Percentiles rank a stretch among this genome's conserved stretches.
These are phyloP conservation scores for Zaprionus gabonicus DNA, from an alignment of 1,140 invertebrate species.

Conservation along the genomic window DNA sequence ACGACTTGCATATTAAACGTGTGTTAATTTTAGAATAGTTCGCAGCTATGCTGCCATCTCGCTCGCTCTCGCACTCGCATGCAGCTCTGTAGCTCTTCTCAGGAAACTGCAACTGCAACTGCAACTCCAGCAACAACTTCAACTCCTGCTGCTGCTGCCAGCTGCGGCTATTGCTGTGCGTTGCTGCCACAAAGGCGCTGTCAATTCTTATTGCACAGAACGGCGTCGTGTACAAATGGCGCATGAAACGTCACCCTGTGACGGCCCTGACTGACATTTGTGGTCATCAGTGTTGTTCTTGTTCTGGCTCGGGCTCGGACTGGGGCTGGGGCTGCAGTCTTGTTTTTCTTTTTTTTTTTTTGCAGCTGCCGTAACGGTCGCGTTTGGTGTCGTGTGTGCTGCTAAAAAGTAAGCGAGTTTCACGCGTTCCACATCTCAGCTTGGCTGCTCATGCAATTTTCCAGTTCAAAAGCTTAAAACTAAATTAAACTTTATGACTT, in stretches of 20 bases:
- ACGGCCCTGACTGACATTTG: slow-evolving; percentile 55
- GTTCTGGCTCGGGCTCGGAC: neutral
- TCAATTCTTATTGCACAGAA: slow-evolving; percentile 51
- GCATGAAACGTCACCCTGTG: slow-evolving; percentile 54
- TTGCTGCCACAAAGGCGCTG: slow-evolving; percentile 47
- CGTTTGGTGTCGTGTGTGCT: slow-evolving; percentile 24
- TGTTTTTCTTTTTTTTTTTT: neutral
- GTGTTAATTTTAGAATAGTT: slow-evolving; percentile 80
- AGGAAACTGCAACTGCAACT: neutral
- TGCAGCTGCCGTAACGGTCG: slow-evolving; percentile 17
- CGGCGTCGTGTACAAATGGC: slow-evolving; percentile 49
- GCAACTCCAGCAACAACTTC: neutral
- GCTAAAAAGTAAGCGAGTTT: slow-evolving; percentile 60
- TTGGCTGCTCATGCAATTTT: slow-evolving; percentile 71
- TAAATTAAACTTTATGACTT: slow-evolving; percentile 83
- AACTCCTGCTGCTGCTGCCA: neutral
- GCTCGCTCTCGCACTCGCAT: neutral
- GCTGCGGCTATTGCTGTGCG: slow-evolving; percentile 44
- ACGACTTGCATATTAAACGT: slow-evolving; percentile 83
- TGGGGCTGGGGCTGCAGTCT: neutral
- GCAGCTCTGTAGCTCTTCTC: neutral
- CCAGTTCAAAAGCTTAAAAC: slow-evolving; percentile 83
- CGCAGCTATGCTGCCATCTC: slow-evolving; percentile 26
- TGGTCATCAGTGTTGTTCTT: slow-evolving; percentile 32
- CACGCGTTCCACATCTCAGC: slow-evolving; percentile 42